Percentiles rank a stretch among this genome's conserved stretches.
These are phyloP conservation scores for Brachionus rotundiformis DNA, from an alignment of 1,140 invertebrate species.

Conservation along the genomic window DNA sequence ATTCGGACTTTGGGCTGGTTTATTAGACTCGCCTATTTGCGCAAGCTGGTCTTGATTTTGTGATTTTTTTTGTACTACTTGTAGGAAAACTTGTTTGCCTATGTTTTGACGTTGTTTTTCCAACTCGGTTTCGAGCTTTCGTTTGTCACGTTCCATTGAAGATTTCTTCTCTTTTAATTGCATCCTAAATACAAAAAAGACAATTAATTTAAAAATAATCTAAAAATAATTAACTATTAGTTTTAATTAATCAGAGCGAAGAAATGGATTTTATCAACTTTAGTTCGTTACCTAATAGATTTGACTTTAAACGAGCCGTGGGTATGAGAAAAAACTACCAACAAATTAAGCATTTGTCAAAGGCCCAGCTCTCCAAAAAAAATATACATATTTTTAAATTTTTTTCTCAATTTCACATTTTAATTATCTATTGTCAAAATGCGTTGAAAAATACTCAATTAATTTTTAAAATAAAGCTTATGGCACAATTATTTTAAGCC, in stretches of 20 bases:
- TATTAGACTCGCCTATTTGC: background rate
- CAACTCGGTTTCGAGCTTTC: slow-evolving; percentile 26
- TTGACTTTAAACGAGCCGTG: background rate
- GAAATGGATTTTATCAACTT: background rate
- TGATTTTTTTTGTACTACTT: slow-evolving; percentile 44
- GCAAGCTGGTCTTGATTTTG: slow-evolving; percentile 6
- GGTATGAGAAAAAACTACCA: background rate
- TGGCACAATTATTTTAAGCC: too few relatives aligned
- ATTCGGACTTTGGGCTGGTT: background rate
- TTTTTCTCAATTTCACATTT: background rate
- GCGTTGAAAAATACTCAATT: too few relatives aligned
- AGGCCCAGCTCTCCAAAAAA: background rate
- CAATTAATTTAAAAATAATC: background rate
- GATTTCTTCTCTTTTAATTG: slow-evolving; percentile 50
- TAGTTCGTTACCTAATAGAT: slow-evolving; percentile 9
- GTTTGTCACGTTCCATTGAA: slow-evolving; percentile 52
- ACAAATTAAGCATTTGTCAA: too few relatives aligned
- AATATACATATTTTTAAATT: background rate
- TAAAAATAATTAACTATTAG: background rate
- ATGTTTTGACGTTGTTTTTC: slow-evolving; percentile 50
- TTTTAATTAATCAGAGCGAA: slow-evolving; percentile 21
- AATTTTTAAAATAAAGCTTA: too few relatives aligned
- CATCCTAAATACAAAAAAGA: slow-evolving; percentile 37
- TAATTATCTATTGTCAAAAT: background rate
- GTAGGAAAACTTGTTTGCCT: slow-evolving; percentile 49